Percentiles rank a stretch among this genome's conserved stretches.
Conservation (phyloP, 2,797 vertebrate genomes). For the Cottoperca gobio region DNA sequence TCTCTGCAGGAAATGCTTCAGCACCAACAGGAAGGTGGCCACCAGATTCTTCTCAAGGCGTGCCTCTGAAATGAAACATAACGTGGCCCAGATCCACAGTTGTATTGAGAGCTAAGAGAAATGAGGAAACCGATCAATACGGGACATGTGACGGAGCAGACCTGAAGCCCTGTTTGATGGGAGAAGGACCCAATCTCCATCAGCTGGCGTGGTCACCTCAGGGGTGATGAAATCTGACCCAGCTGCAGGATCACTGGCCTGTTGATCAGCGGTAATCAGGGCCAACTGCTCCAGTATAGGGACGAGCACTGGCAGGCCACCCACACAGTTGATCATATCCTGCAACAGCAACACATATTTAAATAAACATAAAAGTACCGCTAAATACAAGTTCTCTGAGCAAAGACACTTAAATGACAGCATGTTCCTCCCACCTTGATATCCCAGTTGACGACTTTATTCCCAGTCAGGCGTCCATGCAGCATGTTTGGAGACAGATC, state of each 20-base stretch:
- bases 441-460: conserved; percentile 98
- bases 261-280: conserved; percentile 82
- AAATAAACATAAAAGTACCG: no score
- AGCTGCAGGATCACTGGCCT: conserved; percentile 67
- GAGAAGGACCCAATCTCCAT: conserved; percentile 92
- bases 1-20: conserved; percentile 96
- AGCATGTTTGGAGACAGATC: conserved; percentile 94
- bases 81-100: not conserved
- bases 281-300: conserved; percentile 94
- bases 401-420: not conserved
- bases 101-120: not conserved
- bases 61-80: conserved; percentile 86
- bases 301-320: conserved; percentile 92
- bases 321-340: conserved; percentile 97
- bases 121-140: not conserved
- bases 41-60: conserved; percentile 95
- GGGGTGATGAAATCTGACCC: conserved; percentile 83
- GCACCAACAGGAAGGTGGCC: conserved; percentile 93
- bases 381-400: not conserved
- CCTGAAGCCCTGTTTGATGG: conserved; percentile 94
- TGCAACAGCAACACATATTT: conserved; percentile 55
- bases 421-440: conserved; percentile 88
- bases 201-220: conserved; percentile 88
- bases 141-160: conserved; percentile 56
- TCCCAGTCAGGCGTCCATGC: conserved; percentile 96